Conservation (phyloP, 1,140 invertebrate genomes). For the Heliconius eleuchia region DNA sequence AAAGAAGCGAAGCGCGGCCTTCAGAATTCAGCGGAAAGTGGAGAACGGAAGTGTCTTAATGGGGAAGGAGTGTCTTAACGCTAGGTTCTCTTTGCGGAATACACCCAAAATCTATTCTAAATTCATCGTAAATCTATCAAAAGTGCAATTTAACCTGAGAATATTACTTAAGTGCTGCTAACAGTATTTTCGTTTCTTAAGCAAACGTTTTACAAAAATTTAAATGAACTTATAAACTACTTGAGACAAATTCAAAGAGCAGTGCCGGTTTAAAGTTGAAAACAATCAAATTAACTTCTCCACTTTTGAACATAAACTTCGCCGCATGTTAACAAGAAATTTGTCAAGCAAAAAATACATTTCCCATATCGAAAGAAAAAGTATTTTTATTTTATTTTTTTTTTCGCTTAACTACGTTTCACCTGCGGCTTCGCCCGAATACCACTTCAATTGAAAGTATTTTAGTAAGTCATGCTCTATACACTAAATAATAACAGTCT, state of each 20-base stretch:
- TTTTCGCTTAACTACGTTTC: no score
- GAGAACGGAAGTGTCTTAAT: no score
- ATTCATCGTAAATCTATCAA: no score
- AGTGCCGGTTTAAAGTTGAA: background rate
- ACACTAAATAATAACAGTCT: background rate
- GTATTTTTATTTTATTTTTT: background rate
- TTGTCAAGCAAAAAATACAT: background rate
- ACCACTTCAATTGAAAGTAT: no score
- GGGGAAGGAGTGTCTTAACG: no score
- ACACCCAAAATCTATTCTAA: no score
- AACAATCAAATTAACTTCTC: slow-evolving; percentile 4
- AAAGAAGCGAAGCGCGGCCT: no score
- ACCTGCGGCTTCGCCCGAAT: no score
- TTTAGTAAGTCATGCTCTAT: no score
- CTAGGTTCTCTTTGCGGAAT: no score
- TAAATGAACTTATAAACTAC: background rate
- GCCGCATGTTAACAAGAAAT: slow-evolving; percentile 1
- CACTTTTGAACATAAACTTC: slow-evolving; percentile 7
- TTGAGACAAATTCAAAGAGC: background rate
- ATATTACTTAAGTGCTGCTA: background rate
- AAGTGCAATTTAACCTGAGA: no score
- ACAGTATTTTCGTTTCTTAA: background rate
- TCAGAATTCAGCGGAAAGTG: no score
- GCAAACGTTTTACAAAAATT: background rate
- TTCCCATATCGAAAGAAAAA: background rate